A percentile compares a stretch with the other conserved stretches of the same genome.
Evolutionary conservation across 2,797 vertebrate genomes (phyloP).

Genomic region (Peromyscus aztecus): DNA sequence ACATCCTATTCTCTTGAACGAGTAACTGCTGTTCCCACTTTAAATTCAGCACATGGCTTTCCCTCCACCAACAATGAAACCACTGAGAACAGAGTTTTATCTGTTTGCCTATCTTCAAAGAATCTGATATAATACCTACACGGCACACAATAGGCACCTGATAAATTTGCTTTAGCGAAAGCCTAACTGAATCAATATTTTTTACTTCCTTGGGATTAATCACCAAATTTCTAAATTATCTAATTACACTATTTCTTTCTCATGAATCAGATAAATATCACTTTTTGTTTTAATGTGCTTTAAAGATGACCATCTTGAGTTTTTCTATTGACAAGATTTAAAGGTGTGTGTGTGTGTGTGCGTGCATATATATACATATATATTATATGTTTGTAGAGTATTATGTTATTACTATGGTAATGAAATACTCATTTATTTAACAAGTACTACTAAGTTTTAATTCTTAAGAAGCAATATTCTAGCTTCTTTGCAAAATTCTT

Average conservation of each 20-base stretch:
- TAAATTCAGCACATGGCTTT: constrained; percentile 23
- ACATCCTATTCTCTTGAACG: neutral
- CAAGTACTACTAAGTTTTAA: neutral
- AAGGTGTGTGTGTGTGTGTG: neutral
- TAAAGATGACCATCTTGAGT: constrained; percentile 13
- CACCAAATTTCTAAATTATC: constrained; percentile 41
- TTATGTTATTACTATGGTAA: constrained; percentile 31
- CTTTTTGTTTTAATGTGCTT: neutral
- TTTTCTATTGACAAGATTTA: constrained; percentile 15
- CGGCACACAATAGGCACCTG: neutral
- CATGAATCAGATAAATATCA: neutral
- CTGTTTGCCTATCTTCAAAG: neutral
- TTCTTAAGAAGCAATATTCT: constrained; percentile 3
- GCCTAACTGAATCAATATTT: neutral
- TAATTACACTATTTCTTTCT: constrained; percentile 12
- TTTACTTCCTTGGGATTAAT: constrained; percentile 20
- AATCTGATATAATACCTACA: constrained; percentile 10
- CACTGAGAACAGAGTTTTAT: constrained; percentile 14
- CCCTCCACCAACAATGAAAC: neutral
- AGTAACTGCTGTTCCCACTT: constrained; percentile 41
- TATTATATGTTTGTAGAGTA: neutral
- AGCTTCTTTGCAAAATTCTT: neutral
- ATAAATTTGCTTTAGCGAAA: constrained; percentile 36
- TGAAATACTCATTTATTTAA: neutral
- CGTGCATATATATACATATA: too few species aligned